Conservation (phyloP, 2,797 vertebrate species). For the Diceros bicornis region DNA sequence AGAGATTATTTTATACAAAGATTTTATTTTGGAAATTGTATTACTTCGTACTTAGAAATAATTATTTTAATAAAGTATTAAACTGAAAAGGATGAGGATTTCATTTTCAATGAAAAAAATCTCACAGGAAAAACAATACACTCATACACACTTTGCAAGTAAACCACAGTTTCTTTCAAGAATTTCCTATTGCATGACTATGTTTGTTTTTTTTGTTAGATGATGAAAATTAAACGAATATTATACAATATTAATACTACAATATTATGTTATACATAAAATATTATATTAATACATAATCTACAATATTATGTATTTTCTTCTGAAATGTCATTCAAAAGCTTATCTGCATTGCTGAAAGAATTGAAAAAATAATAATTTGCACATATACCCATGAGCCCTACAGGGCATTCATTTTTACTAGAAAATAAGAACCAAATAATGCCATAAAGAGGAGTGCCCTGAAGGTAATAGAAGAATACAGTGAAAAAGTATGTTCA, state of each 20-base stretch:
- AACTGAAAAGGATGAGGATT: not conserved
- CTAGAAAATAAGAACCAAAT: not conserved
- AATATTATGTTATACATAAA: not conserved
- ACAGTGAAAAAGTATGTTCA: not conserved
- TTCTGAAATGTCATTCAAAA: constrained; percentile 50
- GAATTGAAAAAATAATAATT: constrained; percentile 19
- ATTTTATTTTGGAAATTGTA: not conserved
- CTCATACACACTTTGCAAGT: not conserved
- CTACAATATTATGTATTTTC: not conserved
- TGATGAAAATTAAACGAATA: constrained; percentile 44
- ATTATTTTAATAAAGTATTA: constrained; percentile 11
- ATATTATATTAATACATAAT: not conserved
- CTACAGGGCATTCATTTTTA: not conserved
- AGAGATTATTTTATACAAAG: not conserved
- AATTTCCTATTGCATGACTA: not conserved
- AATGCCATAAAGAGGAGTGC: not conserved
- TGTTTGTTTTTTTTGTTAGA: not conserved
- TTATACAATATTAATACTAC: not conserved
- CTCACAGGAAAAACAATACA: not conserved
- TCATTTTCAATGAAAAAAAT: not conserved
- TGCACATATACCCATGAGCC: not conserved
- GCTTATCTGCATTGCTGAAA: constrained; percentile 14
- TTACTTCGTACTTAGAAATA: not conserved
- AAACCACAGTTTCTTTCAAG: not conserved
- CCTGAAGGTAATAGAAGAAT: not conserved